Evolutionary conservation across 2,888 invertebrate genomes (phyloP).

Genomic region (Rhagium mordax): DNA sequence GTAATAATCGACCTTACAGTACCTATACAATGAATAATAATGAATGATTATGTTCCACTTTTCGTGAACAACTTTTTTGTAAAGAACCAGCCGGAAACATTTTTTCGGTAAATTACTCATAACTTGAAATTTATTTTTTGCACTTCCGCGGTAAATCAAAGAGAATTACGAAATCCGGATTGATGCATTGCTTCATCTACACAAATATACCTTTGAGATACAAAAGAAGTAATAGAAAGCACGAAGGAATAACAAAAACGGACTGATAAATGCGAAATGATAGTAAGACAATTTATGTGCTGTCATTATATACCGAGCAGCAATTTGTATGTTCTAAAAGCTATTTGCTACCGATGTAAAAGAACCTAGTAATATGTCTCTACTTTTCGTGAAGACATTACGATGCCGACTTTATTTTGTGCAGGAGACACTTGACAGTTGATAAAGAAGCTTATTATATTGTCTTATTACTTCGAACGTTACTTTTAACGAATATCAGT

Average conservation of each 20-base stretch:
- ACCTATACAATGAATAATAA: no score
- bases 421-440: neutral
- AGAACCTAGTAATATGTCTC: conserved; percentile 16
- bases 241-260: conserved; percentile 16
- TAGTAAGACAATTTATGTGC: conserved; percentile 15
- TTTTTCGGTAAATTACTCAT: neutral
- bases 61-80: no score
- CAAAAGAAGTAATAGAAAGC: conserved; percentile 18
- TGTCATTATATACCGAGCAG: conserved; percentile 24
- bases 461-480: neutral
- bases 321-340: conserved; percentile 26
- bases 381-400: neutral
- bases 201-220: conserved; percentile 21
- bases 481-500: no score
- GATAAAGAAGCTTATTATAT: neutral
- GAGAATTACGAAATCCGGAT: neutral
- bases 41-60: no score
- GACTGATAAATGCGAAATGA: conserved; percentile 27
- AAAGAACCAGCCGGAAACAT: no score
- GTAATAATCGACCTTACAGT: no score
- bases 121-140: neutral
- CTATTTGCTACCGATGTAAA: conserved; percentile 15
- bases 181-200: conserved; percentile 19
- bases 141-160: neutral
- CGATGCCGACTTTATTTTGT: neutral